Base-by-base conservation (phyloP, 1,140 invertebrate species). In the Ridgeia piscesae region DNA sequence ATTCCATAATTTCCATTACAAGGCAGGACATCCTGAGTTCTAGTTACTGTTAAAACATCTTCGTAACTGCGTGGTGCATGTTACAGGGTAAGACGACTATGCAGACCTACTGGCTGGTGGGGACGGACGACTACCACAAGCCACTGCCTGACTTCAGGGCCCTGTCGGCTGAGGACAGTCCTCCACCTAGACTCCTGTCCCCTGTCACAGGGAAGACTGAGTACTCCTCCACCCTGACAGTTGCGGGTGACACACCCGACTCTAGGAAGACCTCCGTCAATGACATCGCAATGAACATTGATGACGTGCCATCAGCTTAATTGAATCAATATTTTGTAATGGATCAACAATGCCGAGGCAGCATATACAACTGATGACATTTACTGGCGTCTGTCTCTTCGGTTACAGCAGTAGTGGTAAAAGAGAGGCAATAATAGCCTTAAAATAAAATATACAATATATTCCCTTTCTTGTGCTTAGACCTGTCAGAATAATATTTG, bases 31-130 rank as follows among this genome's bases (percentile, higher is more conserved):
- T n/a, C 48, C 21, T 50, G 8, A 11, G 48, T 11, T 50, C 8
- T 21, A 50, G 21, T 34, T 89, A 8, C 31, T 89, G 0, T 89
- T 34, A 31, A 34, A 34, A 89, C 34, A 89, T 89, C 89, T 27
- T 34, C 8, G 31, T 89, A n/a, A 31, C 35, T 91, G 35, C 35
- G 17, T 50, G 48, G 21, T 77, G 11, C 17, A 21, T 77, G 4
- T 91, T 50, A 35, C 91, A 92, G 91, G 91, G 91, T 21, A 88
- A 88, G 33, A 48, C 11, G 6, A 33, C 50, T 9, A 92, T 88
- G 33, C 33, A 42, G 48, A 88, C 91, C 1, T 92, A 92, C 48
- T 92, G 91, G 91, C 17, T 92, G 58, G 17, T 92, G n/a, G 77
- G 77, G 17, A 33, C 33, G n/a, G 48, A 92, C 33, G 91, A 88